Conservation (phyloP, 2,888 invertebrate genomes). For the Lapara coniferarum region DNA sequence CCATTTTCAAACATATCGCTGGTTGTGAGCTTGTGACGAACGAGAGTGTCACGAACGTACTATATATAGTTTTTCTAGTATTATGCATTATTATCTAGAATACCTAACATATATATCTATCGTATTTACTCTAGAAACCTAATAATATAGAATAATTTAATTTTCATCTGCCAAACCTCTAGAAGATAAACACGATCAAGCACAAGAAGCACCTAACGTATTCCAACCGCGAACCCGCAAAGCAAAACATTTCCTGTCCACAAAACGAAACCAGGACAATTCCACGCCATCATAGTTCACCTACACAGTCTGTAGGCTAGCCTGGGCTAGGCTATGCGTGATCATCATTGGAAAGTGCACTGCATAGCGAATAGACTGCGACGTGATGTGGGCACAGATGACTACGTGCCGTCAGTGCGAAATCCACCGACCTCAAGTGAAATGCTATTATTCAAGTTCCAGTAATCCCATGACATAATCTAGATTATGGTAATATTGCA, state of each 20-base stretch:
- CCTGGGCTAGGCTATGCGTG: slow-evolving; percentile 49
- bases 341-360: slow-evolving; percentile 58
- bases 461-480: slow-evolving; percentile 81
- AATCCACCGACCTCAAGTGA: slow-evolving; percentile 62
- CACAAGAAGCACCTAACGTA: background rate
- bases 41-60: no score
- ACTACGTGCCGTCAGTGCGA: slow-evolving; percentile 47
- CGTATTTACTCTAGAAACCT: no score
- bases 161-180: background rate
- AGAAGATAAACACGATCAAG: slow-evolving; percentile 1
- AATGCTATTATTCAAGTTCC: slow-evolving; percentile 73
- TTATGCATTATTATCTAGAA: no score
- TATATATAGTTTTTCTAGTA: no score
- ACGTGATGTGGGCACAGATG: slow-evolving; percentile 57
- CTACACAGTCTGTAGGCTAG: slow-evolving; percentile 72
- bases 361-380: slow-evolving; percentile 67
- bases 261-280: slow-evolving; percentile 33
- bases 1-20: background rate
- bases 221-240: slow-evolving; percentile 10
- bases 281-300: slow-evolving; percentile 61
- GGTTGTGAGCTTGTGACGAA: no score
- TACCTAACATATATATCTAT: no score
- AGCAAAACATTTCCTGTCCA: slow-evolving; percentile 27
- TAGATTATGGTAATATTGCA: slow-evolving; percentile 55
- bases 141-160: no score